Evolutionary conservation across 2,113 vertebrate genomes (phyloP).

Genomic region (Gobius niger): DNA sequence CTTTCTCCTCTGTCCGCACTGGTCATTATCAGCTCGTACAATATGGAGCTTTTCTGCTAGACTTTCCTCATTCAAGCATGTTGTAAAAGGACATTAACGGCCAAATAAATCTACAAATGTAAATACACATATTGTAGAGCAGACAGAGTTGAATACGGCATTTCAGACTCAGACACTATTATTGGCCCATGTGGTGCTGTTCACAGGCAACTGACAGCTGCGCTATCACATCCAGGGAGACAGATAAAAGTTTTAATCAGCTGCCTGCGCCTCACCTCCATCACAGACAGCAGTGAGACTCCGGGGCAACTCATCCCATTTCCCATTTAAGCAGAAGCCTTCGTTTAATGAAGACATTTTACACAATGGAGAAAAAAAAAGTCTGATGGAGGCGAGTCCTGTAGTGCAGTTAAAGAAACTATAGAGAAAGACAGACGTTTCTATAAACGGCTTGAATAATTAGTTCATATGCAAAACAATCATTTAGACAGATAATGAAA

Average conservation of each 20-base stretch:
- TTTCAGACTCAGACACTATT: background rate
- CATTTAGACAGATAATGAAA: too few relatives aligned
- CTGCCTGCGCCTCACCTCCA: slow-evolving; percentile 6
- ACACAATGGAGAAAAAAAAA: background rate
- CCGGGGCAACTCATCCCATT: slow-evolving; percentile 1
- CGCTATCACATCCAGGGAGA: slow-evolving; percentile 3
- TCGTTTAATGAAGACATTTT: slow-evolving; percentile 6
- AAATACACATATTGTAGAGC: too few relatives aligned
- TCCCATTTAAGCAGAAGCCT: slow-evolving; percentile 1
- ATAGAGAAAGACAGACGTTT: too few relatives aligned
- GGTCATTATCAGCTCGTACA: slow-evolving; percentile 1
- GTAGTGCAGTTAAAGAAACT: too few relatives aligned
- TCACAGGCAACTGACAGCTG: slow-evolving; percentile 3
- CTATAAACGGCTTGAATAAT: too few relatives aligned
- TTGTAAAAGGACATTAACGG: background rate
- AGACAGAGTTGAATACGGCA: background rate
- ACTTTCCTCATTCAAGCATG: background rate
- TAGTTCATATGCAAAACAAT: too few relatives aligned
- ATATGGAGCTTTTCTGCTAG: background rate
- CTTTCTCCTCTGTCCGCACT: background rate
- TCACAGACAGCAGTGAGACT: slow-evolving; percentile 2
- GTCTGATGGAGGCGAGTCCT: background rate
- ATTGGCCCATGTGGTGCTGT: background rate
- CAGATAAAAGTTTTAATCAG: slow-evolving; percentile 15
- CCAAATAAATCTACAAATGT: background rate